Evolutionary conservation across 2,888 invertebrate genomes (phyloP), one percentile per base, ranked within the genome.

Genomic region (Monoplex corrugatus): DNA sequence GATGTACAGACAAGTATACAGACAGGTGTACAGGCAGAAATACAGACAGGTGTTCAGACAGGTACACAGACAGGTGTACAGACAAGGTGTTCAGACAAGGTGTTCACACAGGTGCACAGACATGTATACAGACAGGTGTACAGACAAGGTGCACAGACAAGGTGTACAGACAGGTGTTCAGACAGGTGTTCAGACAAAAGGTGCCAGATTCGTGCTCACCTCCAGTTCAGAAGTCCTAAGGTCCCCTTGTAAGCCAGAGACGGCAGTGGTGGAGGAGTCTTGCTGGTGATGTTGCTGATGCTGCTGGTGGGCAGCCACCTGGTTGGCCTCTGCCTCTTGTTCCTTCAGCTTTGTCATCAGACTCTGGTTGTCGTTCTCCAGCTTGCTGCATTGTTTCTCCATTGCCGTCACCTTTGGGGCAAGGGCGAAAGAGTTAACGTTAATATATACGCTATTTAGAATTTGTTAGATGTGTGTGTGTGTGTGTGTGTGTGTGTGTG

Each of bases 211-310:
- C n/a, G n/a, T n/a, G n/a, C 85, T 98, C 95, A 98, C 98, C 44
- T 99, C 97, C 19, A 98, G 98, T 96, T 99, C 99, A 0, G 99
- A 98, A 0, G 98, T 98, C 93, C 98, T 96, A 43, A 99, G 96
- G n/a, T 90, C 90, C n/a, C 89, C 86, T 75, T 91, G 90, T 32
- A 91, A 78, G 3, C 78, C 86, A 2, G 87, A 40, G 32, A 87
- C 63, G 57, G 80, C 28, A 10, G 78, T 28, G 28, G 57, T 23
- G 10, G 57, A 16, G 28, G 57, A 23, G 5, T 19, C 63, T 10
- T 19, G 23, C 13, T 35, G 16, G 82, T 57, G 5, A n/a, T 45
- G 96, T 99, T 99, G 0, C 98, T 97, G 91, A 97, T 85, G 57
- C 38, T 89, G 84, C 40, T 90, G 90, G n/a, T 86, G 89, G 8